Evolutionary conservation across 2,888 invertebrate genomes (phyloP).

Genomic region (Drosophila neutralis): DNA sequence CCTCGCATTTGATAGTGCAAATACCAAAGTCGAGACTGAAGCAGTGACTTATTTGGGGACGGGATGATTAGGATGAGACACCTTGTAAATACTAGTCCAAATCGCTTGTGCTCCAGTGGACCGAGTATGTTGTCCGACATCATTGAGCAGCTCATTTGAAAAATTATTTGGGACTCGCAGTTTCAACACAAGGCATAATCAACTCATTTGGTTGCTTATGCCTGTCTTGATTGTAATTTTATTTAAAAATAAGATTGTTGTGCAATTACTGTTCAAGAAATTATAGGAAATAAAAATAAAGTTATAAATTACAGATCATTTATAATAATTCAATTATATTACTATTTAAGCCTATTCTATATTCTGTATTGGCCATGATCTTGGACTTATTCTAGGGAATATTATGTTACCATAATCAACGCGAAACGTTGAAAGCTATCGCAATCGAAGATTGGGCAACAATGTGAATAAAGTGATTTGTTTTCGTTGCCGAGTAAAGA

Average conservation of each 20-base stretch:
- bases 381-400: neutral
- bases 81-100: slow-evolving; percentile 84
- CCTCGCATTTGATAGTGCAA: slow-evolving; percentile 82
- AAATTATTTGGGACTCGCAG: slow-evolving; percentile 85
- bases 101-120: slow-evolving; percentile 88
- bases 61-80: slow-evolving; percentile 86
- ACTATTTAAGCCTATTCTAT: neutral
- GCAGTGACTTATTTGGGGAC: slow-evolving; percentile 89
- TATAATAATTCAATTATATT: neutral
- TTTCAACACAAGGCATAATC: slow-evolving; percentile 63
- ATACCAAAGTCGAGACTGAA: slow-evolving; percentile 85
- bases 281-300: neutral
- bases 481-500: slow-evolving; percentile 30
- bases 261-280: slow-evolving; percentile 11
- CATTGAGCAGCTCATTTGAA: slow-evolving; percentile 86
- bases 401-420: neutral
- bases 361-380: neutral
- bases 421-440: neutral
- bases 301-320: neutral
- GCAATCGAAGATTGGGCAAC: slow-evolving; percentile 1
- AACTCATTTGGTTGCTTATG: slow-evolving; percentile 85
- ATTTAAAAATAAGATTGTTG: neutral
- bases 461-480: slow-evolving; percentile 22
- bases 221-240: slow-evolving; percentile 16
- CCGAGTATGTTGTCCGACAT: slow-evolving; percentile 86